These are phyloP conservation scores for Plecturocebus donacophilus DNA, from an alignment of 2,113 vertebrate genomes.

Conservation along the genomic window DNA sequence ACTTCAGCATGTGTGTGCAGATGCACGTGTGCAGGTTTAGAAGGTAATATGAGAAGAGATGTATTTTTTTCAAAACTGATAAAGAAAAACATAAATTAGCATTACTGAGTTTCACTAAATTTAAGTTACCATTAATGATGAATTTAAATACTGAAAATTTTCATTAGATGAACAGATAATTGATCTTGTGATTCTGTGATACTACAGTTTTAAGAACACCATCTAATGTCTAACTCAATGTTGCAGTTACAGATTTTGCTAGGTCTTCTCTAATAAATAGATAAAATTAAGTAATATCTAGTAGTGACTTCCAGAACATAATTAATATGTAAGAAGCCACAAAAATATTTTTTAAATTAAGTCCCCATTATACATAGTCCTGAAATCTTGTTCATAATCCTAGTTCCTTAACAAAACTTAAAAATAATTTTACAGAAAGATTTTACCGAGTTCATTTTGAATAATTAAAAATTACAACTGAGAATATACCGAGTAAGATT, in stretches of 20 bases:
- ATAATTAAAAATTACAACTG: constrained; percentile 18
- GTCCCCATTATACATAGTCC: not conserved
- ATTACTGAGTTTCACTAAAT: not conserved
- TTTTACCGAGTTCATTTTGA: not conserved
- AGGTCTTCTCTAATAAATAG: not conserved
- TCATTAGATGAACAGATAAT: not conserved
- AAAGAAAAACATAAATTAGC: constrained; percentile 2
- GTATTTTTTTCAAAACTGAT: not conserved
- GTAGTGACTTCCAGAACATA: not conserved
- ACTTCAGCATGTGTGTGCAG: not conserved
- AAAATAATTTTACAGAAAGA: not conserved
- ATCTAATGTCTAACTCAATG: constrained; percentile 4
- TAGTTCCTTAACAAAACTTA: not conserved
- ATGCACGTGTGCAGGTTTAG: not conserved
- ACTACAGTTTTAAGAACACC: not conserved
- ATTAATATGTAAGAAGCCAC: constrained; percentile 21
- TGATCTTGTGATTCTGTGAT: not conserved
- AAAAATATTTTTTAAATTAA: not conserved
- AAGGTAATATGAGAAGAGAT: not conserved
- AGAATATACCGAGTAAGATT: not conserved
- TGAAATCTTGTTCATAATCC: not conserved
- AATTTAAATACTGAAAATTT: constrained; percentile 35
- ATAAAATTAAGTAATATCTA: not conserved
- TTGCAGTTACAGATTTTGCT: not conserved
- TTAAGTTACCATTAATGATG: not conserved